phyloP scores from a whole-genome alignment of 2,888 invertebrate genomes.

The Deroplatys truncata region DNA sequence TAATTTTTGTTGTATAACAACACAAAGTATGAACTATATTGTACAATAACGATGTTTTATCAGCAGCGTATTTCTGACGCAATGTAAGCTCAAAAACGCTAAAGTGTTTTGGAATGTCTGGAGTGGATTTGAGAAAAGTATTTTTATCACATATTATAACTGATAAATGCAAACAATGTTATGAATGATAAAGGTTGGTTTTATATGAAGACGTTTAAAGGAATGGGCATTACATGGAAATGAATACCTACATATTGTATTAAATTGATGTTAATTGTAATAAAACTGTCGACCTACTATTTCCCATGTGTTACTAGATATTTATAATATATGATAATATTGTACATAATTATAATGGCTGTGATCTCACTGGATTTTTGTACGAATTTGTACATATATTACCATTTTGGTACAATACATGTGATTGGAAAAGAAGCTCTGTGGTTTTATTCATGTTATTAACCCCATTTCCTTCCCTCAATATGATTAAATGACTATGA shows the following conservation, averaged over 20 bases:
- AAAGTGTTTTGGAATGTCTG: not conserved
- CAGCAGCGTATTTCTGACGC: no score
- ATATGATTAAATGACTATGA: no score
- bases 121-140: not conserved
- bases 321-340: not conserved
- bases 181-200: not conserved
- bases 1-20: no score
- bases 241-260: not conserved
- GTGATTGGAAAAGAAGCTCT: not conserved
- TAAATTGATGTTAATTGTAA: not conserved
- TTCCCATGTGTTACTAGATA: not conserved
- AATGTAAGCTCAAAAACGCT: not conserved
- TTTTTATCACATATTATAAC: not conserved
- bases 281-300: not conserved
- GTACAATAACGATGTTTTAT: no score
- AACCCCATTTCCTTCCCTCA: not conserved
- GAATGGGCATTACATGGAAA: not conserved
- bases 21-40: no score
- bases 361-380: conserved; percentile 18
- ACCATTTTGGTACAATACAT: conserved; percentile 18
- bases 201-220: not conserved
- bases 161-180: not conserved
- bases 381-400: conserved; percentile 20
- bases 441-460: not conserved
- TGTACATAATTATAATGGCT: conserved; percentile 10